Evolutionary conservation across 2,113 vertebrate genomes (phyloP).

Genomic region (Meriones unguiculatus): DNA sequence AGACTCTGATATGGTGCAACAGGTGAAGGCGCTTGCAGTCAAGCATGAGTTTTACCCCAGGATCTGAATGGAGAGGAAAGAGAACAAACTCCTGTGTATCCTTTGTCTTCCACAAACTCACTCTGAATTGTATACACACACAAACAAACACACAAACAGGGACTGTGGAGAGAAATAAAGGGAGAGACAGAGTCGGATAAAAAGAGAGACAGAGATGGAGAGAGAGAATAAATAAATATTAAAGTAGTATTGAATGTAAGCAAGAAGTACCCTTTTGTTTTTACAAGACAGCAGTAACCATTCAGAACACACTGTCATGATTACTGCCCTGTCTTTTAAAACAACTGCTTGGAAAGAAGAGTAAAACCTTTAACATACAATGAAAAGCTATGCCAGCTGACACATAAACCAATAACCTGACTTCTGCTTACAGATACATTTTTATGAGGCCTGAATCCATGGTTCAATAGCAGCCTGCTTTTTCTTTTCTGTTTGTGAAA

Average conservation of each 20-base stretch:
- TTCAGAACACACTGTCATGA: conserved; percentile 4
- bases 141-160: background rate
- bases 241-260: background rate
- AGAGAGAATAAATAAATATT: no score
- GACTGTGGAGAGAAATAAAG: no score
- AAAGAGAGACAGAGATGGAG: background rate
- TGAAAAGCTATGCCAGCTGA: conserved; percentile 13
- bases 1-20: background rate
- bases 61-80: background rate
- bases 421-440: conserved; percentile 43
- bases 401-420: conserved; percentile 56
- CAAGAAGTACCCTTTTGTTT: conserved; percentile 37
- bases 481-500: conserved; percentile 65
- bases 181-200: rapidly evolving
- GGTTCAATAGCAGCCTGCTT: conserved; percentile 53
- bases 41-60: background rate
- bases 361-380: conserved; percentile 14
- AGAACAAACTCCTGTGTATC: background rate
- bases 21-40: background rate
- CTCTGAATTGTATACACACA: background rate
- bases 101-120: background rate
- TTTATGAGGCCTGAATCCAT: conserved; percentile 72
- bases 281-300: background rate
- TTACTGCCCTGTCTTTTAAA: conserved; percentile 42
- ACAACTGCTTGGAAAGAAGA: conserved; percentile 30